Evolutionary conservation across 2,888 invertebrate species (phyloP).

Genomic region (Eugnorisma glareosa): DNA sequence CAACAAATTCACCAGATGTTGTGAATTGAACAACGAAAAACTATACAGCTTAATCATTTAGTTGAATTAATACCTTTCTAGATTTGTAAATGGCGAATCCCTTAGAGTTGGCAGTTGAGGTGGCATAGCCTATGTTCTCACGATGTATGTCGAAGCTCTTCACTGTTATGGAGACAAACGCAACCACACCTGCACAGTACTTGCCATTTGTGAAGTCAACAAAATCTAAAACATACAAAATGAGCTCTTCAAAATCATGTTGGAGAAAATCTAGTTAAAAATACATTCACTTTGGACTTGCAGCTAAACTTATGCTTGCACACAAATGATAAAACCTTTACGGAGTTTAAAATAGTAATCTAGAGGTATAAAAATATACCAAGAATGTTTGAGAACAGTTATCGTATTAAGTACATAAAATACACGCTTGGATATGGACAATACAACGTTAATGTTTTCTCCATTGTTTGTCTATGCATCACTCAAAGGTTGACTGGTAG

Average conservation of each 20-base stretch:
- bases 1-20: background rate
- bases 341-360: background rate
- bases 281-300: background rate
- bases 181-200: conserved; percentile 85
- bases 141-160: conserved; percentile 86
- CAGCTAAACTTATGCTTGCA: background rate
- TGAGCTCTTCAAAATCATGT: background rate
- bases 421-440: too few species aligned
- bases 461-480: too few species aligned
- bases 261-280: background rate
- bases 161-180: conserved; percentile 84
- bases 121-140: conserved; percentile 88
- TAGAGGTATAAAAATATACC: background rate
- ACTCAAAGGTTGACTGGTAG: too few species aligned
- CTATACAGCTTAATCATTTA: background rate
- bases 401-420: too few species aligned
- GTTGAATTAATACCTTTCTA: conserved; percentile 79
- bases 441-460: too few species aligned
- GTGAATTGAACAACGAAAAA: background rate
- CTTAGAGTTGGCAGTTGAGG: conserved; percentile 79
- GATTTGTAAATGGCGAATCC: conserved; percentile 87
- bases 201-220: conserved; percentile 84
- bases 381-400: background rate
- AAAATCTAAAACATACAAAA: conserved; percentile 80
- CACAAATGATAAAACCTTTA: background rate